A percentile compares a stretch with the other conserved stretches of the same genome.
phyloP scores from a whole-genome alignment of 2,888 invertebrate species.

The Andrena trimmerana region DNA sequence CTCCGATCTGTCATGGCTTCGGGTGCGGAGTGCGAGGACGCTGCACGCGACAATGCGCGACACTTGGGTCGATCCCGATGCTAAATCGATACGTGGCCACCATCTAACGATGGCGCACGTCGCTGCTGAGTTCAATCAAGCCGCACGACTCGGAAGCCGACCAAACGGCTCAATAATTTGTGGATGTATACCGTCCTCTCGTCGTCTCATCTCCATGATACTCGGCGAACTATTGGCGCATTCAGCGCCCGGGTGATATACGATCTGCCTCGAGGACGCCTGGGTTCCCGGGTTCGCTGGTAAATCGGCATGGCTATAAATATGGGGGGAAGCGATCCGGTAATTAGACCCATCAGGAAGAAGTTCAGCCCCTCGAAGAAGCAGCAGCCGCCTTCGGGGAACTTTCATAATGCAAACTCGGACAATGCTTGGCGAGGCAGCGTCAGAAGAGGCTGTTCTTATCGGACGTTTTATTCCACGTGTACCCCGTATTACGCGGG shows the following conservation, averaged over 20 bases:
- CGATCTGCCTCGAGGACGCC: conserved; percentile 5
- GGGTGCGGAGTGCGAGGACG: conserved; percentile 33
- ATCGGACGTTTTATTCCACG: conserved; percentile 7
- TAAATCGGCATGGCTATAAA: conserved; percentile 14
- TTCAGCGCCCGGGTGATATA: conserved; percentile 45
- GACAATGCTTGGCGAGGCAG: background rate
- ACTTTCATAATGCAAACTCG: conserved; percentile 7
- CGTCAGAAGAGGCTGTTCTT: background rate
- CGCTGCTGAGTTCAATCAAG: conserved; percentile 55
- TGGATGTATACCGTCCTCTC: conserved; percentile 26
- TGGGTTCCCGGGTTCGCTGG: conserved; percentile 11
- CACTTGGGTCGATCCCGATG: conserved; percentile 38
- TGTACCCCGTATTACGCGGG: background rate
- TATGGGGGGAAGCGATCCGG: conserved; percentile 24
- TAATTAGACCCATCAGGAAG: conserved; percentile 35
- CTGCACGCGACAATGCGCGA: conserved; percentile 50
- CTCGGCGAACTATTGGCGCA: conserved; percentile 46
- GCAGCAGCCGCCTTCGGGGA: background rate
- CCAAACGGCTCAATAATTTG: conserved; percentile 63
- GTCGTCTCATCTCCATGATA: conserved; percentile 53
- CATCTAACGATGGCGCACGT: conserved; percentile 33
- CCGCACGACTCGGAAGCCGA: conserved; percentile 31
- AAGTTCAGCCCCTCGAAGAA: conserved; percentile 11
- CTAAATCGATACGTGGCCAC: conserved; percentile 49
- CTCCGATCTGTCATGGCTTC: conserved; percentile 41